Conservation (phyloP, 1,140 invertebrate species). For the Pogonus chalceus region DNA sequence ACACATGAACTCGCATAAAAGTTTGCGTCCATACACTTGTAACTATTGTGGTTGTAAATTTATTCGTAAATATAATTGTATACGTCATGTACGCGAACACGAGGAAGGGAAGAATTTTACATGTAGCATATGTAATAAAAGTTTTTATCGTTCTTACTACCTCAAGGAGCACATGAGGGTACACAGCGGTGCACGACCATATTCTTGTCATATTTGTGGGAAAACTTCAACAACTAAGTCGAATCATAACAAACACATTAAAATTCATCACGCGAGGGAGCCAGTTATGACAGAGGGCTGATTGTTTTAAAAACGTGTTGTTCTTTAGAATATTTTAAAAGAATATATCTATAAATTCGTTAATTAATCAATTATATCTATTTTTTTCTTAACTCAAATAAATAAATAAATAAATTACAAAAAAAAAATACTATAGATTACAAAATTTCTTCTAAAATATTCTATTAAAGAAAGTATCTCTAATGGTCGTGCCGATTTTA, state of each 20-base stretch:
- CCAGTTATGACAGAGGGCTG: constrained; percentile 74
- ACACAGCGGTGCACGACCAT: constrained; percentile 74
- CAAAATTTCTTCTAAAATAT: too few species aligned
- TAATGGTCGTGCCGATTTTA: too few species aligned
- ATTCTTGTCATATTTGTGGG: constrained; percentile 75
- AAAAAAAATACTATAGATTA: too few species aligned
- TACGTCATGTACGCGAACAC: constrained; percentile 83
- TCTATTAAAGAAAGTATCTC: too few species aligned
- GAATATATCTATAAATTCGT: too few species aligned
- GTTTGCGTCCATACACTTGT: constrained; percentile 74
- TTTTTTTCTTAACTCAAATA: too few species aligned
- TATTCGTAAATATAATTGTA: constrained; percentile 84
- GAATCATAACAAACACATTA: constrained; percentile 80
- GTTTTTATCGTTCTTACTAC: constrained; percentile 79
- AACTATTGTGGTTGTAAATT: constrained; percentile 91
- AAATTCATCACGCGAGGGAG: constrained; percentile 77
- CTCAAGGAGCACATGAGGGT: constrained; percentile 76
- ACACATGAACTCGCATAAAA: constrained; percentile 75
- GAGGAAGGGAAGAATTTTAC: constrained; percentile 76
- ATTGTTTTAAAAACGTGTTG: constrained; percentile 18
- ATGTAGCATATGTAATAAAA: constrained; percentile 78
- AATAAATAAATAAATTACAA: too few species aligned
- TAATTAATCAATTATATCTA: too few species aligned
- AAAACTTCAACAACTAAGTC: constrained; percentile 79
- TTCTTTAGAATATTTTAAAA: constrained; percentile 11